These are phyloP conservation scores for Chaetogeoica ovagalla DNA, from an alignment of 2,888 invertebrate genomes.

Conservation along the genomic window DNA sequence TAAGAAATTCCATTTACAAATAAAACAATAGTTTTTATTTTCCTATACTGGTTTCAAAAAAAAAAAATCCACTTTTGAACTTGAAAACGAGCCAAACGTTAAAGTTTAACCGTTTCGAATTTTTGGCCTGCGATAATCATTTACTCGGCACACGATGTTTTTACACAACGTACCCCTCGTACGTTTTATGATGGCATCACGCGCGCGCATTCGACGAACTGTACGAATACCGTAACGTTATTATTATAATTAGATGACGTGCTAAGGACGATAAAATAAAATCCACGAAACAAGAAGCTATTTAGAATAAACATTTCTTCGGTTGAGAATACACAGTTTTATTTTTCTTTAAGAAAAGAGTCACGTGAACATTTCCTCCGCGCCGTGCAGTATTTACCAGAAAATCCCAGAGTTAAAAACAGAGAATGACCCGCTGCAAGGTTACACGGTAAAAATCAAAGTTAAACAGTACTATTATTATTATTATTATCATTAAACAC, in stretches of 20 bases:
- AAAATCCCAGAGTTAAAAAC: too few relatives aligned
- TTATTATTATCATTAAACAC: too few relatives aligned
- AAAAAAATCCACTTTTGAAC: not conserved
- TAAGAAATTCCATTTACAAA: too few relatives aligned
- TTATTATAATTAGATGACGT: constrained; percentile 44
- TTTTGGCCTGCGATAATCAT: not conserved
- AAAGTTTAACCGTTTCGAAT: constrained; percentile 32
- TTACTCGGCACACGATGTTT: too few relatives aligned
- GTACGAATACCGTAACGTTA: constrained; percentile 3
- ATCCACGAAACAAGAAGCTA: constrained; percentile 40
- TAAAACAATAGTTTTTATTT: not conserved
- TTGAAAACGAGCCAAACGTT: constrained; percentile 9
- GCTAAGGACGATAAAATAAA: constrained; percentile 35
- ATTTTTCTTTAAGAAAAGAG: not conserved
- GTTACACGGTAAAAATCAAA: too few relatives aligned
- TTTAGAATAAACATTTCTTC: constrained; percentile 12
- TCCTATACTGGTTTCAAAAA: not conserved
- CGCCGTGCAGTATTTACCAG: not conserved
- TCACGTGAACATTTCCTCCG: constrained; percentile 4
- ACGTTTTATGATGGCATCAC: not conserved
- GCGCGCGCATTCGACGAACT: not conserved
- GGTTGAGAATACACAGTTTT: not conserved
- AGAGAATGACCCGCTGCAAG: too few relatives aligned
- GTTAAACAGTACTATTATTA: too few relatives aligned
- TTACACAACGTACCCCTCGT: too few relatives aligned